Base-by-base conservation (phyloP, 1,140 invertebrate genomes). In the Ostrea denselamellosa region DNA sequence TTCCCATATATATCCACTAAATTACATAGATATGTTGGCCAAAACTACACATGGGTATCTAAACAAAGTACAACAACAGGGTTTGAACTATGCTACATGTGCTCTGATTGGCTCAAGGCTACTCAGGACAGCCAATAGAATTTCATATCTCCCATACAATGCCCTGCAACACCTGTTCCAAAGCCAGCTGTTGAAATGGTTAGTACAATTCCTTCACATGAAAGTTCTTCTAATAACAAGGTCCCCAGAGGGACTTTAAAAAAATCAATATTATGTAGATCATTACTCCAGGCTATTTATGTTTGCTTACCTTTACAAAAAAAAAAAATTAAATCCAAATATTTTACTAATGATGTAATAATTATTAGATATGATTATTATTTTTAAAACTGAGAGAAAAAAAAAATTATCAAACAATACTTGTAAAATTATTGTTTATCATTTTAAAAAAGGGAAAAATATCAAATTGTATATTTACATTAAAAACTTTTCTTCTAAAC, bases 11-110 rank as follows among this genome's bases (percentile, higher is more conserved):
- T 53, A 56, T 62, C 56, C 65, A 28, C 53, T 52, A 83, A 71
- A 83, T n/a, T 34, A 25, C 28, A 83, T 68, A 56, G 51, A 52
- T 52, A 87, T 71, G 62, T 68, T 52, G 83, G 68, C 62, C 62
- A 77, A 51, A 28, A 81, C 71, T 53, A 71, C 65, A 54, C 85
- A 86, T 86, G 85, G 65, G 85, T 81, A 77, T 77, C 68, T 71
- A 86, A 87, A 89, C 88, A 89, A 89, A 89, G 88, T 89, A 89
- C 86, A 89, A 89, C 86, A 89, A 86, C 86, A 54, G 19, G 54
- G 86, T 89, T 89, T 89, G 85, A 89, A 89, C 88, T 87, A 87
- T 89, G 88, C 88, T 81, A 89, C 88, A 89, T 89, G 68, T 44
- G 58, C 28, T 81, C 62, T 89, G 88, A 89, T 89, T 89, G 88